Base-by-base conservation (phyloP, 2,888 invertebrate species). In the Diarsia dahlii region DNA sequence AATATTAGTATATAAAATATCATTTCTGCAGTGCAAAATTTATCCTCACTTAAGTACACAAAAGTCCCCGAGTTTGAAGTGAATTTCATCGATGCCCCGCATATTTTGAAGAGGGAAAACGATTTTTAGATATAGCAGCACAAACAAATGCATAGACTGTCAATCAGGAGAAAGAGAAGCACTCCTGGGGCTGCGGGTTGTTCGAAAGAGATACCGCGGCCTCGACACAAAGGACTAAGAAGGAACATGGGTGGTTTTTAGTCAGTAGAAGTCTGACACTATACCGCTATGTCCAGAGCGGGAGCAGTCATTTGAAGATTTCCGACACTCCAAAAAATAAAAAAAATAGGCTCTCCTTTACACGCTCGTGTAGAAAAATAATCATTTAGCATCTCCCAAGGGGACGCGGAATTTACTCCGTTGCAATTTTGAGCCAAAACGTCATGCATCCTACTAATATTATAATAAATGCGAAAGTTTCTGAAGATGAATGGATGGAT, bases 321-420 rank as follows among this genome's bases (percentile, higher is more conserved):
- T n/a, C n/a, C n/a, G n/a, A n/a, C n/a, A n/a, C n/a, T n/a, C n/a
- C n/a, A n/a, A n/a, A n/a, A n/a, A n/a, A n/a, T n/a, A n/a, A n/a
- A n/a, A n/a, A n/a, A n/a, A n/a, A 54, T 23, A 12, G 1, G 54
- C n/a, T 54, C 12, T 12, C n/a, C 5, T 54, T 54, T 54, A 0
- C 3, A 12, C 1, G 0, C n/a, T n/a, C 0, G n/a, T 4, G 1
- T 8, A 15, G 15, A 15, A 58, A 28, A 56, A 23, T 0, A 1
- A 6, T 2, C 23, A 23, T 23, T 52, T 23, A 23, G 56, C 56
- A 1, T 56, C 23, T 6, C 23, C 13, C 6, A 56, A 28, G 1
- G 13, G 15, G 15, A 56, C 0, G 15, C 13, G 15, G 15, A 0
- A 28, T 23, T 0, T 4, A 56, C 56, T 23, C 23, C 56, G n/a